These are phyloP conservation scores for Pocillopora verrucosa DNA, from an alignment of 64 coral and sea anemone species.

Conservation along the genomic window DNA sequence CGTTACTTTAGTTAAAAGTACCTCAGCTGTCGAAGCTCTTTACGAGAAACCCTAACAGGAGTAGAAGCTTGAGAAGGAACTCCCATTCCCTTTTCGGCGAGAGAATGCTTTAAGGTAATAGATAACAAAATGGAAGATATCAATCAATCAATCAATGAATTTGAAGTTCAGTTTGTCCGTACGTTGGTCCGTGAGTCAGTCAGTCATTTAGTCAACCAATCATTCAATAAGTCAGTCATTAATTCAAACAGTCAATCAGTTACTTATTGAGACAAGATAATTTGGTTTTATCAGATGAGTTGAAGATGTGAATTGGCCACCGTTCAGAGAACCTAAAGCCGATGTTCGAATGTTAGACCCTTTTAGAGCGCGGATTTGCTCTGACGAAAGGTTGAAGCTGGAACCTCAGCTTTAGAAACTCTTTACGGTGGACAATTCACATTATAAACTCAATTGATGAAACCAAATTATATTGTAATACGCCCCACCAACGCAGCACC, in stretches of 20 bases:
- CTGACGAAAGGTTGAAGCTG: too few species aligned
- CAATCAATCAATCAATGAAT: neutral
- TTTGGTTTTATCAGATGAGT: too few species aligned
- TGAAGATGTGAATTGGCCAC: too few species aligned
- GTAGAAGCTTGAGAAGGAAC: conserved; percentile 64
- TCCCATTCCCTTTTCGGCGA: conserved; percentile 40
- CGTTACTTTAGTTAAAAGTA: neutral
- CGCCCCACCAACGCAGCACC: too few species aligned
- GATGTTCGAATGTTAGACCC: too few species aligned
- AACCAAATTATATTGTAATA: too few species aligned
- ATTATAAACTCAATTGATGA: too few species aligned
- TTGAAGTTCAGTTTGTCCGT: neutral
- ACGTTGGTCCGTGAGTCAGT: neutral
- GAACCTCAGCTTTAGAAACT: too few species aligned
- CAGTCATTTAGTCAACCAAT: neutral
- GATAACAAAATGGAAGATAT: neutral
- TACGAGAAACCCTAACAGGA: conserved; percentile 66
- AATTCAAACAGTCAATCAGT: neutral
- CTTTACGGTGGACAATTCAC: too few species aligned
- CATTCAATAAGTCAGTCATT: neutral
- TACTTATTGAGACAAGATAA: neutral
- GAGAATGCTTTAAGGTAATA: conserved; percentile 36
- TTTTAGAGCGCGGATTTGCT: too few species aligned
- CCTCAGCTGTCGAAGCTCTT: conserved; percentile 81
- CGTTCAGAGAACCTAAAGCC: too few species aligned